These are phyloP conservation scores for Pinna nobilis DNA, from an alignment of 1,140 invertebrate species.

Conservation along the genomic window DNA sequence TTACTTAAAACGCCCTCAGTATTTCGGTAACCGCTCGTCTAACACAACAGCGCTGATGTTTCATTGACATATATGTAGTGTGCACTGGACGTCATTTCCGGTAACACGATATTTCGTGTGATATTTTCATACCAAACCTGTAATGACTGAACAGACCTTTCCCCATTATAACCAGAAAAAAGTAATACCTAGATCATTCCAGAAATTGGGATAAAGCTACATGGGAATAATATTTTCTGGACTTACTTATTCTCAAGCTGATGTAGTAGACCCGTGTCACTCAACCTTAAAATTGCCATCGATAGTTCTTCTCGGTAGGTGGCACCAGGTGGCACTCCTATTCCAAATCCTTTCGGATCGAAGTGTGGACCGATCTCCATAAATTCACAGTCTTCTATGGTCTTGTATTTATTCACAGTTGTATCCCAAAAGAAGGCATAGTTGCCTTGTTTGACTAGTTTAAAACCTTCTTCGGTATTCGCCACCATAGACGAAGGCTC, in stretches of 20 bases:
- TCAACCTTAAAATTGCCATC: slow-evolving; percentile 92
- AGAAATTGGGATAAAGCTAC: neutral
- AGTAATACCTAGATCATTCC: too few relatives aligned
- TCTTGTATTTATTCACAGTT: slow-evolving; percentile 71
- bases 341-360: slow-evolving; percentile 72
- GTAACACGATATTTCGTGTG: too few relatives aligned
- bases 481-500: slow-evolving; percentile 67
- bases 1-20: too few relatives aligned
- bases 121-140: too few relatives aligned
- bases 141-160: too few relatives aligned
- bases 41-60: too few relatives aligned
- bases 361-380: slow-evolving; percentile 71
- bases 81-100: too few relatives aligned
- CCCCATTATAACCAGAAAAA: too few relatives aligned
- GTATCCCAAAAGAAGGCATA: slow-evolving; percentile 74
- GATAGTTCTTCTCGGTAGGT: slow-evolving; percentile 97
- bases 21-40: too few relatives aligned
- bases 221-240: neutral
- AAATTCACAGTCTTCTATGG: slow-evolving; percentile 70
- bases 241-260: slow-evolving; percentile 79
- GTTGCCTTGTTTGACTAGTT: slow-evolving; percentile 67
- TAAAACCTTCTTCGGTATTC: slow-evolving; percentile 61
- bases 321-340: slow-evolving; percentile 80
- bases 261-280: slow-evolving; percentile 94
- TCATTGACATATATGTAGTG: too few relatives aligned